phyloP scores from a whole-genome alignment of 2,113 vertebrate species.

The Varanus salvator region DNA sequence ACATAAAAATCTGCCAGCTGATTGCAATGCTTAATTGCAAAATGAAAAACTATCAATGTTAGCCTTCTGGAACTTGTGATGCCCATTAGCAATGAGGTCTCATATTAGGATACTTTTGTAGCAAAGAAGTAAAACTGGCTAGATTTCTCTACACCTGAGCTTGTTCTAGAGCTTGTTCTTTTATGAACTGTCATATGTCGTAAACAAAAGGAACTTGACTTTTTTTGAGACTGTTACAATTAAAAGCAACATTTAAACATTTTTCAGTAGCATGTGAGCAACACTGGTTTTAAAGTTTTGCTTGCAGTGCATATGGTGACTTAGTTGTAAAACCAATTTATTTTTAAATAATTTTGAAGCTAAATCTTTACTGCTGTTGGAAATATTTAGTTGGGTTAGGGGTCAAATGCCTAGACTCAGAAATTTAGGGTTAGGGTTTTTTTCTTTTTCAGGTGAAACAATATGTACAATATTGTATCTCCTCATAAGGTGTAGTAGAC shows the following conservation, averaged over 20 bases:
- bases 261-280: constrained; percentile 4
- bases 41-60: not conserved
- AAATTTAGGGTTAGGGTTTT: constrained; percentile 36
- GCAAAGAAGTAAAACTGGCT: not conserved
- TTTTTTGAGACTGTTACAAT: not conserved
- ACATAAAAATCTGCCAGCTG: not conserved
- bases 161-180: not conserved
- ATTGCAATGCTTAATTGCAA: not conserved
- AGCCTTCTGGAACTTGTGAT: not conserved
- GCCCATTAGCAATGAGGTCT: not conserved
- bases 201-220: constrained; percentile 22
- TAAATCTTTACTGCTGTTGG: constrained; percentile 31
- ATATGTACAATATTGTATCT: constrained; percentile 58
- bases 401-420: no score
- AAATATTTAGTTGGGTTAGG: constrained; percentile 40
- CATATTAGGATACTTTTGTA: not conserved
- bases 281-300: constrained; percentile 41
- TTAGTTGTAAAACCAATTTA: not conserved
- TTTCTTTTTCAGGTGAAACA: constrained; percentile 65
- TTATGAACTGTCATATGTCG: not conserved
- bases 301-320: not conserved
- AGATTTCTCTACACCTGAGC: not conserved
- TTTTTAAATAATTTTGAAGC: not conserved
- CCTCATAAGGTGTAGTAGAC: constrained; percentile 47
- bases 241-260: constrained; percentile 27